A percentile compares a stretch with the other conserved stretches of the same genome.
These are phyloP conservation scores for Heterotilapia buettikoferi DNA, from an alignment of 2,113 vertebrate species.

Conservation along the genomic window DNA sequence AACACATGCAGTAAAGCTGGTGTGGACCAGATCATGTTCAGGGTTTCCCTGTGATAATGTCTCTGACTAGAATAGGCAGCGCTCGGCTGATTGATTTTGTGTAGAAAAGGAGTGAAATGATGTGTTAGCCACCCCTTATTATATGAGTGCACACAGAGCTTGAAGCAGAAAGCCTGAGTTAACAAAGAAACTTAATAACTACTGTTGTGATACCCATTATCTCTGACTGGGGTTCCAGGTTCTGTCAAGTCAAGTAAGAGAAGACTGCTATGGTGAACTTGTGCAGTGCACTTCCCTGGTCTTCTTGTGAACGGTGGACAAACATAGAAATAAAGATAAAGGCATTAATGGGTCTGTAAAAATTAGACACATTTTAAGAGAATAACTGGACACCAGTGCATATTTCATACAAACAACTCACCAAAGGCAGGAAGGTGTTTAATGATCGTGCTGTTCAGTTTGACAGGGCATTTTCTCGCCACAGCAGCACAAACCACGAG, in stretches of 20 bases:
- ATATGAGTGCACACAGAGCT: neutral
- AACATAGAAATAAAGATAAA: neutral
- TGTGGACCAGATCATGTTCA: neutral
- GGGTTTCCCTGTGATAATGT: neutral
- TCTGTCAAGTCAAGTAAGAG: neutral
- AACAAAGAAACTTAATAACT: neutral
- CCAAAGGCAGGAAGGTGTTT: neutral
- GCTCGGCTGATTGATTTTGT: neutral
- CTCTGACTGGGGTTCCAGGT: neutral
- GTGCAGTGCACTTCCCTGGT: neutral
- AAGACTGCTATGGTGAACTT: neutral
- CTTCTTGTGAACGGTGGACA: neutral
- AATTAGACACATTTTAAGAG: neutral
- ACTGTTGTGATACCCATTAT: neutral
- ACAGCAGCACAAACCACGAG: neutral
- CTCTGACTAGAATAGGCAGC: neutral
- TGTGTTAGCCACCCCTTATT: neutral
- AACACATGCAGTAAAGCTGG: neutral
- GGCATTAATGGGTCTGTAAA: neutral
- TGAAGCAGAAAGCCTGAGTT: neutral
- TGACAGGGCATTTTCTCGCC: neutral
- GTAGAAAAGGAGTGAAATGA: neutral
- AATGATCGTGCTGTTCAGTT: neutral
- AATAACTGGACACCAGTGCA: neutral
- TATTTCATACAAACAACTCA: neutral